Conservation (phyloP, 1,140 invertebrate genomes). For the Mya arenaria region DNA sequence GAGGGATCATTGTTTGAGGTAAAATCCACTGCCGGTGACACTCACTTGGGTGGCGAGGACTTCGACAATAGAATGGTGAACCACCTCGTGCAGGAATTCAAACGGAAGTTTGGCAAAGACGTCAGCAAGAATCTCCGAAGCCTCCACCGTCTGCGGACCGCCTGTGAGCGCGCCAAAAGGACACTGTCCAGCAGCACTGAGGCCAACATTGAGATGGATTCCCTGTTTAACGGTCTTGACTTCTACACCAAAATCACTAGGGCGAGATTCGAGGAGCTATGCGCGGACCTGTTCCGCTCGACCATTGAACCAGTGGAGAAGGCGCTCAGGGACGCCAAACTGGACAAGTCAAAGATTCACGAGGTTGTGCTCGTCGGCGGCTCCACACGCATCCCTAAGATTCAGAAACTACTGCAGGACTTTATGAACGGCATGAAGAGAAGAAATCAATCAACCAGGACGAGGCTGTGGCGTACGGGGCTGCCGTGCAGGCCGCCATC, state of each 20-base stretch:
- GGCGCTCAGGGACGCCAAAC: conserved; percentile 94
- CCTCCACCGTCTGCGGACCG: conserved; percentile 93
- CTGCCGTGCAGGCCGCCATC: conserved; percentile 83
- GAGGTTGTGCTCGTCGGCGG: conserved; percentile 98
- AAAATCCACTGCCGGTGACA: conserved; percentile 86
- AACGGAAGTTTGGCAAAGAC: conserved; percentile 96
- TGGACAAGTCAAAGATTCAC: conserved; percentile 95
- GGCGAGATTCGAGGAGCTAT: conserved; percentile 87
- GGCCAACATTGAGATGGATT: conserved; percentile 90
- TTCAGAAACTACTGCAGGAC: conserved; percentile 96
- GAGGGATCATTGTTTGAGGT: conserved; percentile 88
- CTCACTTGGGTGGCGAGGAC: conserved; percentile 84
- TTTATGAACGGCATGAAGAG: conserved; percentile 95
- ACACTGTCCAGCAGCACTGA: conserved; percentile 96
- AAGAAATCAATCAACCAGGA: conserved; percentile 93
- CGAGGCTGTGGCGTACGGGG: conserved; percentile 91
- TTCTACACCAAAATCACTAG: conserved; percentile 97
- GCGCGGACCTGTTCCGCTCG: conserved; percentile 91
- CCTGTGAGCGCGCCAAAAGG: conserved; percentile 97
- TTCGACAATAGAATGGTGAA: conserved; percentile 87
- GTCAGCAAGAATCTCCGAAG: conserved; percentile 93
- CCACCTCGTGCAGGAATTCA: conserved; percentile 85
- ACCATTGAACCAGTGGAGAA: conserved; percentile 98
- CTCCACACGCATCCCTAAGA: conserved; percentile 98
- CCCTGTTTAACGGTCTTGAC: conserved; percentile 96